Conservation (phyloP, 2,113 vertebrate species). For the Antigone vipio region DNA sequence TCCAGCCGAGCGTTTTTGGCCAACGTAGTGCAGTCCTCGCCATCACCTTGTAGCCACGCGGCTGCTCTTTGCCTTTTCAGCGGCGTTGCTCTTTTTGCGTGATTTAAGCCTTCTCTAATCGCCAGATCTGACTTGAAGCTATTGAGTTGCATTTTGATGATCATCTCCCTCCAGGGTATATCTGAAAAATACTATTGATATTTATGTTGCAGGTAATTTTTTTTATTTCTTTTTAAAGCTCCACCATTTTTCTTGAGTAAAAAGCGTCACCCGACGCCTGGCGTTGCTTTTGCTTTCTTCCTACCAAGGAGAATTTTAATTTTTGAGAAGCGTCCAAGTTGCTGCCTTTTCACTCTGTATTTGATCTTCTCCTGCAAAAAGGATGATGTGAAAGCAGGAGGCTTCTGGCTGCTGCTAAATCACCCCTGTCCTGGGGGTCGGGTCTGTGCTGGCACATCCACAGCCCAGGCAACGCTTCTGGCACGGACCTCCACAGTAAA, state of each 20-base stretch:
- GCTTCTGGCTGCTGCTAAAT: neutral
- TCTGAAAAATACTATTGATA: neutral
- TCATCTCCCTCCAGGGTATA: neutral
- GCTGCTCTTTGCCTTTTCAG: neutral
- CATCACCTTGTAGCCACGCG: fast-evolving
- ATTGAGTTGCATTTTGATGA: fast-evolving
- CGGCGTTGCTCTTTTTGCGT: fast-evolving
- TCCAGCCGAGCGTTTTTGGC: neutral
- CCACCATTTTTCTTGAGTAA: neutral
- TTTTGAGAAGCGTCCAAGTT: neutral
- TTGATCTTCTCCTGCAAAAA: neutral
- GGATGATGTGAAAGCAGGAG: neutral
- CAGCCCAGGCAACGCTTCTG: neutral
- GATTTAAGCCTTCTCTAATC: neutral
- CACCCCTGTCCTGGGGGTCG: neutral
- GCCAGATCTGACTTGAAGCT: neutral
- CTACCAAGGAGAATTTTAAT: neutral
- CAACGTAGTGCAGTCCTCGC: neutral
- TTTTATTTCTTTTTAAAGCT: neutral
- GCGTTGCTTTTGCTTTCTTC: neutral
- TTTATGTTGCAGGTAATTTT: neutral
- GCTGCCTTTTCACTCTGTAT: neutral
- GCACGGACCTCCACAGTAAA: fast-evolving
- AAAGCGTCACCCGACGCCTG: neutral
- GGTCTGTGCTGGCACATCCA: neutral